phyloP scores from a whole-genome alignment of 2,888 invertebrate genomes.

The Eulithis testata region DNA sequence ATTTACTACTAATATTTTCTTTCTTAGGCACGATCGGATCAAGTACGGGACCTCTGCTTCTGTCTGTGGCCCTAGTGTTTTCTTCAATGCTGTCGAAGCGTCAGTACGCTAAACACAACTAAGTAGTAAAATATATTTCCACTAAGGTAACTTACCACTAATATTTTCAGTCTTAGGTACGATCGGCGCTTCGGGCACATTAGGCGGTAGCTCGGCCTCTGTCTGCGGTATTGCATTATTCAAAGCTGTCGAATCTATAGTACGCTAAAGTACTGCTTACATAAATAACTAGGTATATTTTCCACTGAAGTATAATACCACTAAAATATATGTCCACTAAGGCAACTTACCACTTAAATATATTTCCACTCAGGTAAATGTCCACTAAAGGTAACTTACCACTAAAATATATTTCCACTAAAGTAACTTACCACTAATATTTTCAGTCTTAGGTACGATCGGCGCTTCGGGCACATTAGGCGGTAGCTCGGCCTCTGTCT shows the following conservation, averaged over 20 bases:
- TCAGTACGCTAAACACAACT: too few species aligned
- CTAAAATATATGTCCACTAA: too few species aligned
- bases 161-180: conserved; percentile 65
- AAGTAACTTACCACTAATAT: conserved; percentile 54
- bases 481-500: conserved; percentile 61
- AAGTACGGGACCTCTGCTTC: too few species aligned
- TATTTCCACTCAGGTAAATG: conserved; percentile 25
- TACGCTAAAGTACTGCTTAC: conserved; percentile 46
- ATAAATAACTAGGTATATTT: too few species aligned
- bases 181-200: conserved; percentile 48
- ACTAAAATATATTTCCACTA: too few species aligned
- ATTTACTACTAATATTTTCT: too few species aligned
- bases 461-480: conserved; percentile 51
- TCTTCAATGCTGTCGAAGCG: too few species aligned
- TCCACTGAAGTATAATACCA: too few species aligned
- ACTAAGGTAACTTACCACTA: conserved; percentile 48
- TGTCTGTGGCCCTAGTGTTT: too few species aligned
- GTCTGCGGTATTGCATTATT: conserved; percentile 77
- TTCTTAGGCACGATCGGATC: too few species aligned
- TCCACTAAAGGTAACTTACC: conserved; percentile 45
- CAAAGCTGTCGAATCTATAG: conserved; percentile 77
- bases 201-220: conserved; percentile 58
- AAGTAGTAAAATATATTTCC: too few species aligned
- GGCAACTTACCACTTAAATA: too few species aligned
- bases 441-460: conserved; percentile 60